A percentile compares a stretch with the other conserved stretches of the same genome.
phyloP scores from a whole-genome alignment of 2,888 invertebrate species.

The Microplitis manilae region DNA sequence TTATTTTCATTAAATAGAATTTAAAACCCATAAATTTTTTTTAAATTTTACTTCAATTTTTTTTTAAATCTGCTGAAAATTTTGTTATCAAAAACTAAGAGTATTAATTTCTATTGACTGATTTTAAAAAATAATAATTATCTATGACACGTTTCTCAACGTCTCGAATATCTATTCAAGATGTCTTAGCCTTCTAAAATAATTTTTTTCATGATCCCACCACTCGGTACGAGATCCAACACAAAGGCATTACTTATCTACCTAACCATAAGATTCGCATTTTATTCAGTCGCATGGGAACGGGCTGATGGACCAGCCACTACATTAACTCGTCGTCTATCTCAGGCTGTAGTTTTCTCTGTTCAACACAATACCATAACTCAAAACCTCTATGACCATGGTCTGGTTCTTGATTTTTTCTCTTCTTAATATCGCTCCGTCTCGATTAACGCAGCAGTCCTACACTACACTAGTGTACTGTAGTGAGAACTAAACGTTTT shows the following conservation, averaged over 20 bases:
- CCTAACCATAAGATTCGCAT: conserved; percentile 67
- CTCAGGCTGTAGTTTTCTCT: conserved; percentile 36
- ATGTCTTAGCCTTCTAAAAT: conserved; percentile 25
- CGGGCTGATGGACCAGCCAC: conserved; percentile 1
- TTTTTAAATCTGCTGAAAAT: not conserved
- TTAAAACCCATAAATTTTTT: too few species aligned
- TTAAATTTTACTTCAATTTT: not conserved
- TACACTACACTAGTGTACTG: not conserved
- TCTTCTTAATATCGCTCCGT: too few species aligned
- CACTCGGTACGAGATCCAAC: conserved; percentile 45
- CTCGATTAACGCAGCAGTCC: not conserved
- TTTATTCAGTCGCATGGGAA: conserved; percentile 58
- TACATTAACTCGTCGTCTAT: conserved; percentile 29
- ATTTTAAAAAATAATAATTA: conserved; percentile 28
- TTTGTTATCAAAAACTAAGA: not conserved
- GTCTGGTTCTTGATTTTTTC: too few species aligned
- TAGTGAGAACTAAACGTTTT: conserved; percentile 53
- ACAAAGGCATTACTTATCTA: conserved; percentile 64
- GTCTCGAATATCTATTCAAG: conserved; percentile 45
- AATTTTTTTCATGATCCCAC: conserved; percentile 28
- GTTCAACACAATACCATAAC: conserved; percentile 51
- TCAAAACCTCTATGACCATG: too few species aligned
- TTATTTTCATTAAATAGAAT: too few species aligned
- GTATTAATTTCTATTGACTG: conserved; percentile 3
- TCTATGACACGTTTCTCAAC: conserved; percentile 37